phyloP scores from a whole-genome alignment of 2,888 invertebrate genomes.

The Ornithoptera alexandrae region DNA sequence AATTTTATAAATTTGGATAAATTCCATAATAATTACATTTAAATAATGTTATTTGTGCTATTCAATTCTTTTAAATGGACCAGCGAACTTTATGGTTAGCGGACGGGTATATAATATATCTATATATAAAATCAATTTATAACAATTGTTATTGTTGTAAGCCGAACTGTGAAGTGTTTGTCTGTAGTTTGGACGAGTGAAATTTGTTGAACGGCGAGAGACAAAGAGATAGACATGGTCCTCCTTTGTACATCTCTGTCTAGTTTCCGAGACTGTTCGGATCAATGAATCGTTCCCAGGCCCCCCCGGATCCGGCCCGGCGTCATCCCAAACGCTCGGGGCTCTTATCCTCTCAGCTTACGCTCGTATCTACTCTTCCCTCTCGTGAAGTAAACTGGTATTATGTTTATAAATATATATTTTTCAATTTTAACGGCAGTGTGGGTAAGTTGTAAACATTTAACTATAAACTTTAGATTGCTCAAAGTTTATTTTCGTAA shows the following conservation, averaged over 20 bases:
- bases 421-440: neutral
- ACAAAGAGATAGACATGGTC: conserved; percentile 39
- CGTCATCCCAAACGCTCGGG: conserved; percentile 50
- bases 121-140: neutral
- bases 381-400: neutral
- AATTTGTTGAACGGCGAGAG: conserved; percentile 41
- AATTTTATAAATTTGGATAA: neutral
- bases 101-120: too few relatives aligned
- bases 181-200: neutral
- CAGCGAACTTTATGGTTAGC: too few relatives aligned
- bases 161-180: neutral
- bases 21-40: neutral
- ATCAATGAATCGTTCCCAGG: conserved; percentile 77
- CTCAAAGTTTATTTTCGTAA: neutral
- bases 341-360: conserved; percentile 47
- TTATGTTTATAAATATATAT: neutral
- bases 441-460: neutral
- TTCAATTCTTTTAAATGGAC: too few relatives aligned
- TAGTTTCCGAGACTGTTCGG: conserved; percentile 69
- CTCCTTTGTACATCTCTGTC: conserved; percentile 62
- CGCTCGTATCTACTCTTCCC: conserved; percentile 37
- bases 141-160: neutral
- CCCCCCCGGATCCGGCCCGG: conserved; percentile 50
- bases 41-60: neutral
- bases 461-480: neutral